Conservation (phyloP, 2,797 vertebrate genomes). For the Alosa sapidissima region DNA sequence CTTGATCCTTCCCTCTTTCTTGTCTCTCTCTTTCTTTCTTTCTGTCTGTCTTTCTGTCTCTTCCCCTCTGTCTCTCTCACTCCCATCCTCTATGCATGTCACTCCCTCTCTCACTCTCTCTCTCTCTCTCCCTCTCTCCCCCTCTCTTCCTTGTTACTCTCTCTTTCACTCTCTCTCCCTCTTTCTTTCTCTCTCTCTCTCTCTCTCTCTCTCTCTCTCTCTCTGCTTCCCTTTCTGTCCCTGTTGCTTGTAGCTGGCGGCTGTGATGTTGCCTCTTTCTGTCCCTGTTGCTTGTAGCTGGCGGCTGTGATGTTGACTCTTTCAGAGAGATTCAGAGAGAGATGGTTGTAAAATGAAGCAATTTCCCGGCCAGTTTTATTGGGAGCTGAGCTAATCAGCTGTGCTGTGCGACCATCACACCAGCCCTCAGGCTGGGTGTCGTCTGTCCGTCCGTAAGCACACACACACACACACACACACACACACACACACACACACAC, state of each 20-base stretch:
- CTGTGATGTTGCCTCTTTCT: neutral
- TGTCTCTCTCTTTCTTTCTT: neutral
- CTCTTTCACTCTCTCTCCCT: neutral
- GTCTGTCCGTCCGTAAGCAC: too few relatives aligned
- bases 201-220: neutral
- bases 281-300: neutral
- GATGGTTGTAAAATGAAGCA: neutral
- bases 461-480: too few relatives aligned
- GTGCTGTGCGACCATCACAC: neutral
- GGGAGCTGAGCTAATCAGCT: neutral
- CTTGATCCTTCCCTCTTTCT: neutral
- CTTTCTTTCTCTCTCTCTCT: neutral
- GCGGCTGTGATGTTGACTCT: neutral
- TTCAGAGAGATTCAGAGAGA: neutral
- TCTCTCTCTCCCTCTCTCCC: neutral
- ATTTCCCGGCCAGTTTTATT: neutral
- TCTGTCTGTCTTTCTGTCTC: neutral
- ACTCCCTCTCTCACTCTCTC: neutral
- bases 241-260: neutral
- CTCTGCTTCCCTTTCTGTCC: neutral
- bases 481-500: too few relatives aligned
- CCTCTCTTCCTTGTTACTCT: neutral
- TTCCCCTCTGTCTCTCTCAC: neutral
- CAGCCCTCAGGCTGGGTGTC: neutral
- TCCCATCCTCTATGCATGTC: neutral